Evolutionary conservation across 2,113 vertebrate genomes (phyloP), one percentile per base, ranked within the genome.

Genomic region (Bubo blakistoni): DNA sequence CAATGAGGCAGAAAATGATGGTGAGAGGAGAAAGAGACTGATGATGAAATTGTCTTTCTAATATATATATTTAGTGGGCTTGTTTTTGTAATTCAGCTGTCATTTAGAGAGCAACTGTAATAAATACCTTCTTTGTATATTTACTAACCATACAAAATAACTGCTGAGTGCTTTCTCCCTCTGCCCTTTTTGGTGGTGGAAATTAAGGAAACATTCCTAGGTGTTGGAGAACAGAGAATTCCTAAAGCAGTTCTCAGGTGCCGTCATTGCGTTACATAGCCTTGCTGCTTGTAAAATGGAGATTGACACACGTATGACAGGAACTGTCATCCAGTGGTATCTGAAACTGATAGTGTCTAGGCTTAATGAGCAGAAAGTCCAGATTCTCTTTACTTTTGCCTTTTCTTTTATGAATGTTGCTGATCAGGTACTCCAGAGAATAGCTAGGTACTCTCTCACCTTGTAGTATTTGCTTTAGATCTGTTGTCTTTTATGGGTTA

Each of bases 261-360:
- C 26, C 57, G 9, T 36, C 78, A 34, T 1, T 61, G 34, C 47
- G 20, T 55, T 78, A 25, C 0, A 7, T 9, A 42, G 29, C 15
- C 25, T 46, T 0, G 0, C 19, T 69, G 27, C 27, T 57, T 89
- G 8, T 42, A 49, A 47, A 8, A 19, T 57, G 16, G 30, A 72
- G 10, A 55, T 10, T 67, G 38, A 57, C 30, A 70, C 2, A 27
- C 3, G 0, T n/a, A 17, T 38, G 32, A 42, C n/a, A n/a, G n/a
- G 47, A 34, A 18, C 40, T 73, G 34, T 52, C 34, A 78, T 13
- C 34, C 26, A 40, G 16, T 52, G 59, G 14, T 81, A 44, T 62
- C 51, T 57, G 63, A 84, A 71, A 38, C 5, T 59, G 19, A 32
- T 63, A 11, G 4, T 71, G 21, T 16, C 47, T 80, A 36, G 52